Percentiles rank a stretch among this genome's conserved stretches.
Conservation (phyloP, 2,797 vertebrate genomes). For the Acanthurus lineatus region DNA sequence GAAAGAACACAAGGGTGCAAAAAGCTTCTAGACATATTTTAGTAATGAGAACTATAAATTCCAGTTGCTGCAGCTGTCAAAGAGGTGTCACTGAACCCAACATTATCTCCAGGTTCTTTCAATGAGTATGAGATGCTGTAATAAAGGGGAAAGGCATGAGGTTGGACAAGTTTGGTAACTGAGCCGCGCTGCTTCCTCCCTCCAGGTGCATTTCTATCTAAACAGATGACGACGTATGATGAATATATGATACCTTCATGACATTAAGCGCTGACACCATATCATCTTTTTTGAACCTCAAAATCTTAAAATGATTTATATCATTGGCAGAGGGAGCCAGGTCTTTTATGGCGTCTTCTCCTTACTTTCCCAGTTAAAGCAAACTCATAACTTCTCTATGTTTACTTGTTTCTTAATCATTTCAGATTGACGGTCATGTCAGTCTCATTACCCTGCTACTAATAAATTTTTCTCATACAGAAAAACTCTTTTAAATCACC, state of each 20-base stretch:
- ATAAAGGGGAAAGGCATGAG: background rate
- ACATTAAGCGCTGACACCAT: background rate
- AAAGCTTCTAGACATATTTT: slow-evolving; percentile 15
- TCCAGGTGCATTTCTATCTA: background rate
- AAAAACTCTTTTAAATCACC: background rate
- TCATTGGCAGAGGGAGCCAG: too few relatives aligned
- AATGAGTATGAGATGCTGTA: background rate
- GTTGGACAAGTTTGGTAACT: too few relatives aligned
- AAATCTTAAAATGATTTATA: too few relatives aligned
- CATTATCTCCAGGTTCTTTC: background rate
- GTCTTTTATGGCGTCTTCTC: background rate
- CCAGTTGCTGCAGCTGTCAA: background rate
- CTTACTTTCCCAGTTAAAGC: background rate
- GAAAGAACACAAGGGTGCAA: slow-evolving; percentile 40
- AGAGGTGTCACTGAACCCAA: background rate
- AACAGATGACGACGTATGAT: background rate
- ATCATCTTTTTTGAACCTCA: background rate
- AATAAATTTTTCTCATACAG: too few relatives aligned
- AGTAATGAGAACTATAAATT: slow-evolving; percentile 40
- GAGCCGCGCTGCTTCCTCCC: background rate
- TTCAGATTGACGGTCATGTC: too few relatives aligned
- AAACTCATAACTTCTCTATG: background rate
- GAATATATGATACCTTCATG: background rate
- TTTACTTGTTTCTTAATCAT: background rate
- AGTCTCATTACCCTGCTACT: too few relatives aligned